Percentiles rank a stretch among this genome's conserved stretches.
Evolutionary conservation across 2,888 invertebrate genomes (phyloP).

Genomic region (Aelia acuminata): DNA sequence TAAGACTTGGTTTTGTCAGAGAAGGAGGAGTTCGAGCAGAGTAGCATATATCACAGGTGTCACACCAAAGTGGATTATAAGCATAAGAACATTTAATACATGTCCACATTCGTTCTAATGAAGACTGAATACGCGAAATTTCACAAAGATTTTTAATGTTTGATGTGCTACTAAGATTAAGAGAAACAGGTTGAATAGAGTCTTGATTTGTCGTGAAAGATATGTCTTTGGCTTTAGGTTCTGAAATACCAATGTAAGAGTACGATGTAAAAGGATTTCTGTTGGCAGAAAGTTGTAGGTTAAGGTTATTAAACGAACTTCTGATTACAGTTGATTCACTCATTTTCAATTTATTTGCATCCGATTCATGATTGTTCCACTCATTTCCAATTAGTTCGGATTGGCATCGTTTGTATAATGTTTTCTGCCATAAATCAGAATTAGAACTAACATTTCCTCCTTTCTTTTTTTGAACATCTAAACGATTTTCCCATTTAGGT

Average conservation of each 20-base stretch:
- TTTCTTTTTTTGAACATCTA: conserved; percentile 66
- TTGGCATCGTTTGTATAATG: conserved; percentile 71
- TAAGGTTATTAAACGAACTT: conserved; percentile 71
- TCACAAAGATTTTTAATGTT: conserved; percentile 67
- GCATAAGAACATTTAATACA: conserved; percentile 91
- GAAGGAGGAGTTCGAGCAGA: conserved; percentile 76
- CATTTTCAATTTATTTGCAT: conserved; percentile 64
- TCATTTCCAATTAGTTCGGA: conserved; percentile 70
- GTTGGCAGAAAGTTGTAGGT: conserved; percentile 68
- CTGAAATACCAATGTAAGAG: conserved; percentile 68
- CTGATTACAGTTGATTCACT: conserved; percentile 68
- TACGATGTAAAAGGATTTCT: conserved; percentile 66
- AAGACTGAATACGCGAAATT: conserved; percentile 53
- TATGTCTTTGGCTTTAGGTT: conserved; percentile 65
- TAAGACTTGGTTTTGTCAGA: conserved; percentile 77
- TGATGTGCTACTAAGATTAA: conserved; percentile 36
- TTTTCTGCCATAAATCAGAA: conserved; percentile 70
- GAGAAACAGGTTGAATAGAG: conserved; percentile 4
- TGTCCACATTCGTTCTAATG: conserved; percentile 81
- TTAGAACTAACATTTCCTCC: conserved; percentile 49
- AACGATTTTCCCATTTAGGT: conserved; percentile 70
- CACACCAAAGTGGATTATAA: conserved; percentile 86
- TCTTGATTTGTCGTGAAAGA: conserved; percentile 35
- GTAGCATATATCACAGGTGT: conserved; percentile 87
- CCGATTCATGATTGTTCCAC: conserved; percentile 63